phyloP scores from a whole-genome alignment of 2,888 invertebrate species.

The Coelinius sp. region DNA sequence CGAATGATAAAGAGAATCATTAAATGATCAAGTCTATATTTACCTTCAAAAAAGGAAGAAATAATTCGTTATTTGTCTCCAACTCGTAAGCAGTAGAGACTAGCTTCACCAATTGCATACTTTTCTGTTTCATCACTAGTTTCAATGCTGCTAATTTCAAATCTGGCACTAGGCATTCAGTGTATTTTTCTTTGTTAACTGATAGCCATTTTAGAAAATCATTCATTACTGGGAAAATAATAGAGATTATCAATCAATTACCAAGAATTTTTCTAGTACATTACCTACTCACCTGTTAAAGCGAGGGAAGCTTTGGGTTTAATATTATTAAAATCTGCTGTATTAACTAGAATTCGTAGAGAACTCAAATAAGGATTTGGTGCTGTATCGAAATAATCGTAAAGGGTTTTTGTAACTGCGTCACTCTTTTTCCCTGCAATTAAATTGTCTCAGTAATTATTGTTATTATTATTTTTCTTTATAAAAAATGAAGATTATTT shows the following conservation, averaged over 20 bases:
- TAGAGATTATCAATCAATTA: background rate
- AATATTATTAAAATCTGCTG: constrained; percentile 76
- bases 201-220: constrained; percentile 68
- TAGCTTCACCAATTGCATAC: constrained; percentile 76
- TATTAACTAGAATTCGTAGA: constrained; percentile 75
- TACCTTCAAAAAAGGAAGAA: constrained; percentile 70
- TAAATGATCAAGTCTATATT: background rate
- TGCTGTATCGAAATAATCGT: constrained; percentile 72
- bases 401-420: constrained; percentile 72
- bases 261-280: background rate
- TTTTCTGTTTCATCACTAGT: constrained; percentile 79
- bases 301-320: constrained; percentile 77
- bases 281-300: constrained; percentile 69
- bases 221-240: constrained; percentile 63
- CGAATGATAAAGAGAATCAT: background rate
- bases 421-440: constrained; percentile 74
- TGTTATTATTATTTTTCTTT: background rate
- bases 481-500: background rate
- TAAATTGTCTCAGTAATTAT: constrained; percentile 31
- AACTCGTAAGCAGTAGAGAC: constrained; percentile 79
- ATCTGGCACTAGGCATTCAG: constrained; percentile 72
- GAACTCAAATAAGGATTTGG: constrained; percentile 76
- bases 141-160: constrained; percentile 82
- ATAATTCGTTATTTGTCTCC: constrained; percentile 74
- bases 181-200: constrained; percentile 66